Conservation (phyloP, 2,113 vertebrate species). For the Zapornia atra region DNA sequence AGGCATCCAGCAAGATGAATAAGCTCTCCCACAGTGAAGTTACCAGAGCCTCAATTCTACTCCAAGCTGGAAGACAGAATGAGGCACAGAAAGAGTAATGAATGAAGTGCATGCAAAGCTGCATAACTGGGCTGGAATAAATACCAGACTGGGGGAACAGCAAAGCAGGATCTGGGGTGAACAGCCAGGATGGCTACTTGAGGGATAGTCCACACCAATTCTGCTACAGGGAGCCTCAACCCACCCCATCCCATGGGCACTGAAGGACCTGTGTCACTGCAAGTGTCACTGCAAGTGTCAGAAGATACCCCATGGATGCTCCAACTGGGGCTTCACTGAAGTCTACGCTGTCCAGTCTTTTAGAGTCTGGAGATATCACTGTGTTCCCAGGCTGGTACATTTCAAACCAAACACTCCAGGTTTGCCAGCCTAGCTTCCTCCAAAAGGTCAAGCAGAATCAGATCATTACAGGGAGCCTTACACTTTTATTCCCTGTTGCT, state of each 20-base stretch:
- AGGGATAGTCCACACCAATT: background rate
- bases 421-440: background rate
- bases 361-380: background rate
- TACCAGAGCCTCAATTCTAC: conserved; percentile 65
- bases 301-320: background rate
- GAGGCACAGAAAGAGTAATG: conserved; percentile 70
- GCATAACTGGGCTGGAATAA: conserved; percentile 3
- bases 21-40: conserved; percentile 63
- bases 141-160: background rate
- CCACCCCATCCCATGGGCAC: background rate
- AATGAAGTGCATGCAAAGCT: conserved; percentile 43
- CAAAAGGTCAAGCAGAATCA: background rate
- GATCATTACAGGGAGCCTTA: background rate
- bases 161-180: background rate
- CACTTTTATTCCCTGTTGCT: background rate
- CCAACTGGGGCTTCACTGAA: background rate
- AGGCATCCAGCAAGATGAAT: conserved; percentile 66
- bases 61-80: conserved; percentile 69
- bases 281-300: background rate
- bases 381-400: background rate
- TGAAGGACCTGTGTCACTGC: background rate
- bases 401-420: background rate
- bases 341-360: background rate
- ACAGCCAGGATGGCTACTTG: background rate
- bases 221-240: background rate